These are phyloP conservation scores for Bradypus variegatus DNA, from an alignment of 2,797 vertebrate genomes.

Conservation along the genomic window DNA sequence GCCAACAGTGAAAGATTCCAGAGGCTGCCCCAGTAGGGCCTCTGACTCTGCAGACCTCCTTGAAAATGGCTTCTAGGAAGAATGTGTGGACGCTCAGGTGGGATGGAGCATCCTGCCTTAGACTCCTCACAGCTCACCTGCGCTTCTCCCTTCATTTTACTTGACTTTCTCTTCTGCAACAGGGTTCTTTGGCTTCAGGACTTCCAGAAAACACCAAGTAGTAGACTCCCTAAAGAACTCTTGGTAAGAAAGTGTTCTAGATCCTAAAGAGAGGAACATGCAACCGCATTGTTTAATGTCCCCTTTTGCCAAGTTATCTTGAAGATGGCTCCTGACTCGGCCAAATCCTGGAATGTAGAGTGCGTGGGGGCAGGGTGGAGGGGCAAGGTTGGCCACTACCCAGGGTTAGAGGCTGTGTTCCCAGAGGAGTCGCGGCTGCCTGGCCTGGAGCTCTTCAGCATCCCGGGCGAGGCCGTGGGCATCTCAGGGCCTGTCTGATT, in stretches of 20 bases:
- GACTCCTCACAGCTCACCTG: neutral
- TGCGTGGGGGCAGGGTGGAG: neutral
- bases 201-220: neutral
- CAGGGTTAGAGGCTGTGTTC: neutral
- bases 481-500: fast-evolving
- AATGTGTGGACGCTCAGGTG: neutral
- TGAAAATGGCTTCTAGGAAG: neutral
- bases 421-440: neutral
- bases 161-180: neutral
- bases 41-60: neutral
- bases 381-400: neutral
- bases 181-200: neutral
- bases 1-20: neutral
- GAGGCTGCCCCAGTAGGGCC: too few relatives aligned
- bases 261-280: neutral
- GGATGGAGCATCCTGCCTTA: neutral
- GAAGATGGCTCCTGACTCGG: neutral
- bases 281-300: neutral
- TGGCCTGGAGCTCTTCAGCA: neutral
- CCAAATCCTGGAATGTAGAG: neutral
- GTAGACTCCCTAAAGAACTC: neutral
- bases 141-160: neutral
- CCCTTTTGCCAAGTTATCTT: neutral
- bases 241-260: neutral
- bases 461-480: too few relatives aligned